Evolutionary conservation across 1,140 invertebrate genomes (phyloP).

Genomic region (Cherax destructor): DNA sequence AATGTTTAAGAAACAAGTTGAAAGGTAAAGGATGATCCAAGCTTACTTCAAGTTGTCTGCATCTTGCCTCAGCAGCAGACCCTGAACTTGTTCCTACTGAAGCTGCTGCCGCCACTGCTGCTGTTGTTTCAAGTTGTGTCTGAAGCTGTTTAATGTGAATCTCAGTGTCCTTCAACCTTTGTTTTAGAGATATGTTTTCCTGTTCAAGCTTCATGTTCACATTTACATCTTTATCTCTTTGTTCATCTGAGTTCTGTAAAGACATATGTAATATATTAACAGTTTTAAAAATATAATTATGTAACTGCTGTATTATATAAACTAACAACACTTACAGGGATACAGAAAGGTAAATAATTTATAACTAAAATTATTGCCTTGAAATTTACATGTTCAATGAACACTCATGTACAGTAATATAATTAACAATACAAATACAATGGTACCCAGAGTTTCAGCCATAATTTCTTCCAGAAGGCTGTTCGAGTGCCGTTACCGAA

Average conservation of each 20-base stretch:
- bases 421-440: too few species aligned
- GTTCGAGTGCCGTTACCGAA: too few species aligned
- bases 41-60: slow-evolving; percentile 51
- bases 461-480: too few species aligned
- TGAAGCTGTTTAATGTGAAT: slow-evolving; percentile 40
- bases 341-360: too few species aligned
- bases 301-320: background rate
- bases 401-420: too few species aligned
- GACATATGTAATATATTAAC: background rate
- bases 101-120: slow-evolving; percentile 31
- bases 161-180: slow-evolving; percentile 32
- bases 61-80: slow-evolving; percentile 12
- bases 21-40: too few species aligned
- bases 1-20: too few species aligned
- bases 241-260: slow-evolving; percentile 15
- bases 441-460: too few species aligned
- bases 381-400: too few species aligned
- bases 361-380: too few species aligned
- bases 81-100: slow-evolving; percentile 22
- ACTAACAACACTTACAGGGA: too few species aligned
- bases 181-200: slow-evolving; percentile 33
- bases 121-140: slow-evolving; percentile 20
- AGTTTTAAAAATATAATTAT: background rate
- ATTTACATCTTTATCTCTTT: background rate
- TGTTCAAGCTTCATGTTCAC: slow-evolving; percentile 10